Conservation (phyloP, 1,140 invertebrate species). For the Pachypeltis micranthus region DNA sequence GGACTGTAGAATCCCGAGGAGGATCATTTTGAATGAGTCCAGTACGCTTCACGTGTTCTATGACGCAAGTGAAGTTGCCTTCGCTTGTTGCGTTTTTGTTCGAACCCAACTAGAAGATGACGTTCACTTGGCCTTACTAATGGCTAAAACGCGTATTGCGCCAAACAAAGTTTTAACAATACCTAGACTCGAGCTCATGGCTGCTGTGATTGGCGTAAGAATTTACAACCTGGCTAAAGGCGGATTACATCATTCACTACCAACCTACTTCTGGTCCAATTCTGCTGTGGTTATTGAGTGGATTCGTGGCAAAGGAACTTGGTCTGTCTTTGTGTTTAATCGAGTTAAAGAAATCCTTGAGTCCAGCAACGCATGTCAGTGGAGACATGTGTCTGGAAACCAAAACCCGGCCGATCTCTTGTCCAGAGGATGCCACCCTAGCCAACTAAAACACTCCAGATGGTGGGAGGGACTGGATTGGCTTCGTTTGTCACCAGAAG, state of each 20-base stretch:
- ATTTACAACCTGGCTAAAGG: constrained; percentile 23
- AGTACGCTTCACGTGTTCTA: constrained; percentile 31
- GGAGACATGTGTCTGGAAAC: neutral
- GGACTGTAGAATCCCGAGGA: neutral
- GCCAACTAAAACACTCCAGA: neutral
- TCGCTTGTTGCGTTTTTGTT: constrained; percentile 28
- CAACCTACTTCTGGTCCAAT: constrained; percentile 30
- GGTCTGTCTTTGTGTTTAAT: constrained; percentile 35
- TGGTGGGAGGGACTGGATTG: constrained; percentile 15
- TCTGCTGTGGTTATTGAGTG: constrained; percentile 30
- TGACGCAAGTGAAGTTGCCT: constrained; percentile 31
- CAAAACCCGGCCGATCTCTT: neutral
- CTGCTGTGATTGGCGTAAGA: constrained; percentile 28
- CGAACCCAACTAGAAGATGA: constrained; percentile 8
- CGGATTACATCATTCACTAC: constrained; percentile 21
- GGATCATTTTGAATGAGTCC: neutral
- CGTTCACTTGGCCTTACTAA: constrained; percentile 11
- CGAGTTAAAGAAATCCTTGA: constrained; percentile 32
- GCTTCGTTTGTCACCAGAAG: neutral
- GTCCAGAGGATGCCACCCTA: neutral
- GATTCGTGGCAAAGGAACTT: constrained; percentile 27
- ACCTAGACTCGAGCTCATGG: constrained; percentile 33
- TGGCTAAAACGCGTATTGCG: constrained; percentile 27
- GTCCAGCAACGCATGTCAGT: neutral
- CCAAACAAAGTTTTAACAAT: constrained; percentile 30